Evolutionary conservation across 2,888 invertebrate species (phyloP).

Genomic region (Campoplex capitator): DNA sequence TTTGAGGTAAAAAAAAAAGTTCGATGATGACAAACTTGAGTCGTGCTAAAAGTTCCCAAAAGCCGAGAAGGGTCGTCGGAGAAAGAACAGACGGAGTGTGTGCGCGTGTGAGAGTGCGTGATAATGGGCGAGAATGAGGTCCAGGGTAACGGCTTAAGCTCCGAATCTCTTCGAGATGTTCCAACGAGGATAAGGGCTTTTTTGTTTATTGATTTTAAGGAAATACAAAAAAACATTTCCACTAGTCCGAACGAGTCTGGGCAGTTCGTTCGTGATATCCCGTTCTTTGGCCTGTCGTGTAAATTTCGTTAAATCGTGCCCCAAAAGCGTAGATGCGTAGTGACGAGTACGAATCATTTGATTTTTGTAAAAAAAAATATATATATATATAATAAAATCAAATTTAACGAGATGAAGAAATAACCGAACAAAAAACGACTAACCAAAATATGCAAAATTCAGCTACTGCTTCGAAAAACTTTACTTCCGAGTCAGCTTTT

Average conservation of each 20-base stretch:
- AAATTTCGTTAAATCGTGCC: constrained; percentile 58
- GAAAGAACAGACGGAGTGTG: constrained; percentile 15
- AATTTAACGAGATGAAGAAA: background rate
- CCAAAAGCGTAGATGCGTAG: constrained; percentile 41
- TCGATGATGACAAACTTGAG: constrained; percentile 47
- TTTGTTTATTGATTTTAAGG: constrained; percentile 65
- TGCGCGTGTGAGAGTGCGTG: constrained; percentile 22
- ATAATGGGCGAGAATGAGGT: constrained; percentile 29
- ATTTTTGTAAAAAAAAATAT: constrained; percentile 57
- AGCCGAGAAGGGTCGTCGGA: constrained; percentile 30
- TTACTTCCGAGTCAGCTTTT: constrained; percentile 15
- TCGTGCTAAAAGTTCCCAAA: constrained; percentile 34
- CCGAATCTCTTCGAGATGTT: constrained; percentile 60
- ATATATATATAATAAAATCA: constrained; percentile 2
- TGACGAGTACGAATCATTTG: constrained; percentile 42
- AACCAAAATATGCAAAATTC: constrained; percentile 38
- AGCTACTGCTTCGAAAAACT: constrained; percentile 40
- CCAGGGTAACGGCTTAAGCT: constrained; percentile 61
- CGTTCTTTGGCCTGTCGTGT: constrained; percentile 56
- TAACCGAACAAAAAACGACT: background rate
- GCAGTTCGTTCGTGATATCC: constrained; percentile 46
- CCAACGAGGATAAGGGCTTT: constrained; percentile 65
- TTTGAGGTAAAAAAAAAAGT: constrained; percentile 55
- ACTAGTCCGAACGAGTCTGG: constrained; percentile 47
- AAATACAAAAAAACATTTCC: constrained; percentile 64